A percentile compares a stretch with the other conserved stretches of the same genome.
These are phyloP conservation scores for Sebastiscus tertius DNA, from an alignment of 2,797 vertebrate species.

Conservation along the genomic window DNA sequence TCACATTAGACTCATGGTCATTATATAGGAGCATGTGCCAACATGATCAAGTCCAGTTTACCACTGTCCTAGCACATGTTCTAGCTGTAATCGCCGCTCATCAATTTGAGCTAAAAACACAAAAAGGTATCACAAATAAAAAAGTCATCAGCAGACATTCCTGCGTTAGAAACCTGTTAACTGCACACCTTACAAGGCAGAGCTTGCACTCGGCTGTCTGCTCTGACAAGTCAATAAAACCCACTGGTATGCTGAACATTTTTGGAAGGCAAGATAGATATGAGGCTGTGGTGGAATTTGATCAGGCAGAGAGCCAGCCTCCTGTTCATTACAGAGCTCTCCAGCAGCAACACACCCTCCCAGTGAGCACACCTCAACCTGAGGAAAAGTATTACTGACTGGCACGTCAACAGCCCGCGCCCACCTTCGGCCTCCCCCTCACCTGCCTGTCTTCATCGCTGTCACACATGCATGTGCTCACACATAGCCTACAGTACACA, in stretches of 20 bases:
- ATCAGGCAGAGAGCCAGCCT: conserved; percentile 80
- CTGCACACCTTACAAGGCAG: conserved; percentile 81
- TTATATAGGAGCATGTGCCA: neutral
- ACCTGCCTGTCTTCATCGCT: conserved; percentile 57
- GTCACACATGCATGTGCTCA: conserved; percentile 60
- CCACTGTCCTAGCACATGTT: neutral
- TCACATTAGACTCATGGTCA: neutral
- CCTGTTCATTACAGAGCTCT: conserved; percentile 72
- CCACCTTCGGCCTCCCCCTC: conserved; percentile 52
- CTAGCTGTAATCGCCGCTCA: neutral
- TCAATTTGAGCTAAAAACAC: conserved; percentile 20
- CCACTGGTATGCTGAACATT: conserved; percentile 86
- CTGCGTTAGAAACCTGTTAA: conserved; percentile 59
- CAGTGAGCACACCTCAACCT: conserved; percentile 64
- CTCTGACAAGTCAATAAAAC: conserved; percentile 87
- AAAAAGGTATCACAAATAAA: conserved; percentile 8
- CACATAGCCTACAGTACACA: conserved; percentile 18
- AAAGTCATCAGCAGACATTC: conserved; percentile 57
- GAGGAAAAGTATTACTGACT: conserved; percentile 73
- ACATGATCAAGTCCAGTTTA: neutral
- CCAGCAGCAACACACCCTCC: conserved; percentile 68
- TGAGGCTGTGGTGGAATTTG: conserved; percentile 79
- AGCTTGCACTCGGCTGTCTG: conserved; percentile 79
- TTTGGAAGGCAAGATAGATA: conserved; percentile 82
- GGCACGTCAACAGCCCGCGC: conserved; percentile 42